Percentiles rank a stretch among this genome's conserved stretches.
phyloP scores from a whole-genome alignment of 2,888 invertebrate species.

The Pimpla rufipes region DNA sequence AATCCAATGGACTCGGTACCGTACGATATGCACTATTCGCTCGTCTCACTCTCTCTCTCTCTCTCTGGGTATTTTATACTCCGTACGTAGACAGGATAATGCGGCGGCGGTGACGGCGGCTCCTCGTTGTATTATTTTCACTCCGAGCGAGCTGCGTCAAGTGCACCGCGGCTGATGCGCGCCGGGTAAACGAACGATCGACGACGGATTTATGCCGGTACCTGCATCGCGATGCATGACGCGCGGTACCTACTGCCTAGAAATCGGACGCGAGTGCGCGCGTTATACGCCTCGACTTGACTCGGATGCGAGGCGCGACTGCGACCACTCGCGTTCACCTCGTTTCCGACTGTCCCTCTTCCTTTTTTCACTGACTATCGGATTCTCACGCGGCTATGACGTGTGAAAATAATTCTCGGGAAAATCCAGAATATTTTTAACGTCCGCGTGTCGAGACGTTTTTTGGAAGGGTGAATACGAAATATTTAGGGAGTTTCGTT shows the following conservation, averaged over 20 bases:
- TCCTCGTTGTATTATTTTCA: constrained; percentile 53
- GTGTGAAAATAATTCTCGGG: not conserved
- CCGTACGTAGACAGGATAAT: constrained; percentile 1
- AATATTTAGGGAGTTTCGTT: not conserved
- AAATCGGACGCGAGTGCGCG: constrained; percentile 17
- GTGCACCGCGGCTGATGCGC: constrained; percentile 30
- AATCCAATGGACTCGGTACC: constrained; percentile 52
- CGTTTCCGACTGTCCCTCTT: not conserved
- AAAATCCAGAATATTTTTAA: not conserved
- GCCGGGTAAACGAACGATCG: constrained; percentile 49
- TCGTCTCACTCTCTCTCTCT: not conserved
- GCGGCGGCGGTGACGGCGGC: not conserved
- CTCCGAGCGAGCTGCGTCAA: constrained; percentile 48
- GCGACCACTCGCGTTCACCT: too few species aligned
- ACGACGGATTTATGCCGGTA: constrained; percentile 68
- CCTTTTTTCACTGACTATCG: too few species aligned
- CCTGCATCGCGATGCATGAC: constrained; percentile 65
- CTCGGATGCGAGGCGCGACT: too few species aligned
- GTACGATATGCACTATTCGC: not conserved
- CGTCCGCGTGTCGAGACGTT: too few species aligned
- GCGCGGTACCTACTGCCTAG: not conserved
- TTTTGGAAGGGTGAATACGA: too few species aligned
- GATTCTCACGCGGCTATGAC: too few species aligned
- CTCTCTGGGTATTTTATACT: constrained; percentile 9
- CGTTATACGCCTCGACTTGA: not conserved